Base-by-base conservation (phyloP, 2,113 vertebrate species). In the Spilogale gracilis region DNA sequence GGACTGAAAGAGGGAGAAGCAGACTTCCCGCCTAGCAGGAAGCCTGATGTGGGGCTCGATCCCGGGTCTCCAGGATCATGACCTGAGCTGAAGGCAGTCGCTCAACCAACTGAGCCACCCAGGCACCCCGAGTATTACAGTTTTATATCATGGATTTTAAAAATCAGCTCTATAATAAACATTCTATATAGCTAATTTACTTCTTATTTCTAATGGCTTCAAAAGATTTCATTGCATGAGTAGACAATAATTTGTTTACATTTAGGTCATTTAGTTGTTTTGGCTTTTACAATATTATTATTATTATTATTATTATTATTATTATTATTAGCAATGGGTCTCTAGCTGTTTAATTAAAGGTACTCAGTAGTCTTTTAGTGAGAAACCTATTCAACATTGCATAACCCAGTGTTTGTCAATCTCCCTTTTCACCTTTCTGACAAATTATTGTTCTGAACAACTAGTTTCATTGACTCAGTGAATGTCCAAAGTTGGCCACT, bases 161-260 rank as follows among this genome's bases (percentile, higher is more conserved):
- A 93, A 95, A 86, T 58, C 8, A 91, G 6, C n/a, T 91, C 56
- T 63, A 13, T 78, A 50, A 56, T 74, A 6, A 73, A 88, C 54
- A 32, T 25, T 84, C 14, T 93, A 20, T 50, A 32, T 93, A 65
- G 32, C 21, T 67, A 25, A 58, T 38, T 78, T 69, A 69, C 50
- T 94, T 74, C 43, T 91, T 89, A 69, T 76, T 73, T 95, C 71
- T 48, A 67, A n/a, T 38, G 21, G 5, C n/a, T 95, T 95, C 74
- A 76, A 78, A 89, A 88, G 3, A 88, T 61, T 54, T 89, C 32
- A 32, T 50, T 82, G 4, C 16, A 76, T 78, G 18, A 48, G 7
- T 30, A 48, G 6, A n/a, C 13, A 0, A 4, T 69, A 67, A 18
- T 90, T 54, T 60, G 5, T 65, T 94, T 32, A 63, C 25, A 48